Evolutionary conservation across 2,888 invertebrate genomes (phyloP).

Genomic region (Adelphocoris suturalis): DNA sequence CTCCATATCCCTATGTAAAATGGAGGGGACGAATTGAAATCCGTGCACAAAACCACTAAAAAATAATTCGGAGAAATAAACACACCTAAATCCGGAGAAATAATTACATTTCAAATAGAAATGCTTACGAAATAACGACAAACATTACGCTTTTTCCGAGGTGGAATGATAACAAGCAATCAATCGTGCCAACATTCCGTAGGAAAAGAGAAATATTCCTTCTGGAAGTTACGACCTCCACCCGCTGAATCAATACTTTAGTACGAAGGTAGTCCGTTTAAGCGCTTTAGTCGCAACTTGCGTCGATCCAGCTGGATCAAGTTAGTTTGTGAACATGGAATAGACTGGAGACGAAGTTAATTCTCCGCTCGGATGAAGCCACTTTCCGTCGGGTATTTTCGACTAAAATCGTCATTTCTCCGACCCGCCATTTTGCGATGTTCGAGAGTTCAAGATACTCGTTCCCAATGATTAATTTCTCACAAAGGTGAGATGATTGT

Average conservation of each 20-base stretch:
- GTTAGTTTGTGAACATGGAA: too few species aligned
- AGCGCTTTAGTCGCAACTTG: neutral
- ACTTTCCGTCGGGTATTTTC: too few species aligned
- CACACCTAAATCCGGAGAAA: neutral
- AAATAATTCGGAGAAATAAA: neutral
- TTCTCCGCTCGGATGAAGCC: too few species aligned
- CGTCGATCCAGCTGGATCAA: neutral
- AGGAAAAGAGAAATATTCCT: conserved; percentile 22
- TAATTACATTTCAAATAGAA: neutral
- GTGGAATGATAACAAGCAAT: conserved; percentile 55
- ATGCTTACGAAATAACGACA: neutral
- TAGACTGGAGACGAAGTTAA: too few species aligned
- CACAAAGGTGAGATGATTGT: too few species aligned
- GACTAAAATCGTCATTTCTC: too few species aligned
- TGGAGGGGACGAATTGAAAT: neutral
- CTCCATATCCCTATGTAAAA: neutral
- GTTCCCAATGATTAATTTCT: too few species aligned
- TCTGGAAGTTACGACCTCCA: neutral
- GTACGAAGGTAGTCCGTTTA: neutral
- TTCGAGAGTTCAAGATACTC: too few species aligned
- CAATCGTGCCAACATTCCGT: conserved; percentile 45
- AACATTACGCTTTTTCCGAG: neutral
- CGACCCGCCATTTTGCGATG: too few species aligned
- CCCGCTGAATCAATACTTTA: conserved; percentile 19
- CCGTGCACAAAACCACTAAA: neutral